Conservation (phyloP, 2,113 vertebrate species). For the Apteryx owenii region DNA sequence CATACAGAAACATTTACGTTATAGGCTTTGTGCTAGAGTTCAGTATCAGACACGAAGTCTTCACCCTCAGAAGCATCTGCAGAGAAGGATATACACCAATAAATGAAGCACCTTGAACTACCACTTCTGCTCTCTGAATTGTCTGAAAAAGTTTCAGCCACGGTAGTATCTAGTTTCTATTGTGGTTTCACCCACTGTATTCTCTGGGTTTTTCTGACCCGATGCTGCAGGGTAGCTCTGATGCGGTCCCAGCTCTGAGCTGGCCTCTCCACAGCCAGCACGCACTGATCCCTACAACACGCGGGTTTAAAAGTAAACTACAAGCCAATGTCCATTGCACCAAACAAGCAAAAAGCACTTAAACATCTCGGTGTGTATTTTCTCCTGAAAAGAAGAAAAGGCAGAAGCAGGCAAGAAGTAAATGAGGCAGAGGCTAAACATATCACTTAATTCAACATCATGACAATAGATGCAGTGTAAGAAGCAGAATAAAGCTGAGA, state of each 20-base stretch:
- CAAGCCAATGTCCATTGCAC: neutral
- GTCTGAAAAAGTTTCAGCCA: neutral
- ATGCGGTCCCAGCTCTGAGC: neutral
- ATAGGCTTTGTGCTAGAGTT: neutral
- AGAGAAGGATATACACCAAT: neutral
- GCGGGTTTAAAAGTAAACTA: neutral
- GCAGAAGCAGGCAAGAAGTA: neutral
- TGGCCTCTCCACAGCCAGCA: neutral
- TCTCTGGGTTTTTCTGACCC: neutral
- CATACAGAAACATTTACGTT: accelerated
- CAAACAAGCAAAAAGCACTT: neutral
- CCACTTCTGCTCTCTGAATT: neutral
- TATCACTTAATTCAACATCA: neutral
- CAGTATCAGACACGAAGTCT: neutral
- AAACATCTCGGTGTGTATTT: neutral
- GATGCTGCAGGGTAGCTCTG: neutral
- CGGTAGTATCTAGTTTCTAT: neutral
- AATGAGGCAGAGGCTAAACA: neutral
- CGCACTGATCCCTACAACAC: neutral
- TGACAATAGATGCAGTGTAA: accelerated
- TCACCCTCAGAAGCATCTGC: neutral
- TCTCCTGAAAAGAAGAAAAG: neutral
- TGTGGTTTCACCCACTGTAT: neutral
- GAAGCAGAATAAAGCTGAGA: neutral
- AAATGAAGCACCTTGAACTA: neutral